phyloP scores from a whole-genome alignment of 2,888 invertebrate species.

The Acrobasis repandana region DNA sequence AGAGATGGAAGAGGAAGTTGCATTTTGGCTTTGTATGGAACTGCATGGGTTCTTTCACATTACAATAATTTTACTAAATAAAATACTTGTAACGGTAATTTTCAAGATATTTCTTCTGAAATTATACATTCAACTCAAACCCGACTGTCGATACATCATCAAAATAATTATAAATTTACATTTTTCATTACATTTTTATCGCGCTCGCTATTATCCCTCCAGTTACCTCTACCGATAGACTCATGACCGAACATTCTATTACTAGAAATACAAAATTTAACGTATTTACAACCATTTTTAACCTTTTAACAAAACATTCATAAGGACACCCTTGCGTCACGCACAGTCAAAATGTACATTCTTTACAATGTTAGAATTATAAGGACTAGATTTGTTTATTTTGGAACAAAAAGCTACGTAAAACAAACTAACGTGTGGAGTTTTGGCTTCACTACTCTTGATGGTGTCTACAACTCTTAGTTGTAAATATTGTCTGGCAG shows the following conservation, averaged over 20 bases:
- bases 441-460: constrained; percentile 47
- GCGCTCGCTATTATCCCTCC: constrained; percentile 55
- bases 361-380: constrained; percentile 61
- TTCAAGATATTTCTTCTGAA: constrained; percentile 43
- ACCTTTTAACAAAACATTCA: constrained; percentile 75
- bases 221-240: constrained; percentile 65
- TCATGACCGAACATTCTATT: constrained; percentile 75
- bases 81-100: constrained; percentile 29
- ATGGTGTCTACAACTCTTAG: constrained; percentile 49
- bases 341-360: constrained; percentile 78
- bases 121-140: constrained; percentile 32
- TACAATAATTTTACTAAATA: constrained; percentile 30
- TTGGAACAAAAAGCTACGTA: constrained; percentile 63
- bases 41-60: constrained; percentile 65
- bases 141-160: constrained; percentile 56
- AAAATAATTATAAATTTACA: constrained; percentile 52
- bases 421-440: constrained; percentile 44
- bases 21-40: constrained; percentile 67
- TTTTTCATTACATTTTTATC: constrained; percentile 55
- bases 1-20: constrained; percentile 79
- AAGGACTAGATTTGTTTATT: constrained; percentile 73
- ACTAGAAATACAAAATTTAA: constrained; percentile 83
- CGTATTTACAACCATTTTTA: constrained; percentile 82
- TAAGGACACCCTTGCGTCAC: constrained; percentile 78
- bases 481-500: constrained; percentile 66